phyloP scores from a whole-genome alignment of 2,113 vertebrate species.

The Corythoichthys haematopterus region DNA sequence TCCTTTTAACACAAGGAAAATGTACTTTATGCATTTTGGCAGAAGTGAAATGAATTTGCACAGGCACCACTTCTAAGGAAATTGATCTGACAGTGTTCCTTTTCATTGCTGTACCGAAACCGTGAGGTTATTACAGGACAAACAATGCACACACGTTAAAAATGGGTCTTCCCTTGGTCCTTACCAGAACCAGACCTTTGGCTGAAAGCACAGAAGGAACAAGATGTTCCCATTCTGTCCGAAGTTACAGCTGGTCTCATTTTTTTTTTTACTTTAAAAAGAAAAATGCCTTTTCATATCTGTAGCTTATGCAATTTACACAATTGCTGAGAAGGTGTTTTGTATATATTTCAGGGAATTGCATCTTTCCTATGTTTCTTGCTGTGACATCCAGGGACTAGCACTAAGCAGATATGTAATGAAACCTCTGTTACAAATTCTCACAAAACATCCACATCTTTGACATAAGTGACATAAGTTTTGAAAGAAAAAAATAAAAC shows the following conservation, averaged over 20 bases:
- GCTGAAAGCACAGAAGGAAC: slow-evolving; percentile 61
- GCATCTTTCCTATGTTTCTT: neutral
- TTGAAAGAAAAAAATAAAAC: slow-evolving; percentile 15
- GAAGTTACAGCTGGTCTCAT: slow-evolving; percentile 60
- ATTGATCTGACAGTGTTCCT: slow-evolving; percentile 35
- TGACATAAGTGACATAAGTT: slow-evolving; percentile 16
- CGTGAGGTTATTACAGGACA: slow-evolving; percentile 40
- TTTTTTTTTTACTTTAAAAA: slow-evolving; percentile 33
- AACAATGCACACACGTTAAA: slow-evolving; percentile 13
- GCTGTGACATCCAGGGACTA: too few species aligned
- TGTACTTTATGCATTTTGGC: neutral
- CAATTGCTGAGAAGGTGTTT: slow-evolving; percentile 43
- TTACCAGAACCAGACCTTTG: slow-evolving; percentile 30
- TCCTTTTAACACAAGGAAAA: neutral
- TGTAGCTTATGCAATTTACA: slow-evolving; percentile 30
- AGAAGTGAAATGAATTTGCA: slow-evolving; percentile 14
- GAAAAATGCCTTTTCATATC: slow-evolving; percentile 55
- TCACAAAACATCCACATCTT: neutral
- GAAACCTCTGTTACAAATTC: neutral
- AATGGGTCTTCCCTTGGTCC: slow-evolving; percentile 47
- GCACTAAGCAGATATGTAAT: too few species aligned
- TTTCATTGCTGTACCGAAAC: slow-evolving; percentile 24
- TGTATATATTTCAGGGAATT: neutral
- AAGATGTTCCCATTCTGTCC: slow-evolving; percentile 73
- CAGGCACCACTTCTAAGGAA: slow-evolving; percentile 19